Evolutionary conservation across 2,113 vertebrate genomes (phyloP), one percentile per base, ranked within the genome.

Genomic region (Sinocyclocheilus rhinocerous): DNA sequence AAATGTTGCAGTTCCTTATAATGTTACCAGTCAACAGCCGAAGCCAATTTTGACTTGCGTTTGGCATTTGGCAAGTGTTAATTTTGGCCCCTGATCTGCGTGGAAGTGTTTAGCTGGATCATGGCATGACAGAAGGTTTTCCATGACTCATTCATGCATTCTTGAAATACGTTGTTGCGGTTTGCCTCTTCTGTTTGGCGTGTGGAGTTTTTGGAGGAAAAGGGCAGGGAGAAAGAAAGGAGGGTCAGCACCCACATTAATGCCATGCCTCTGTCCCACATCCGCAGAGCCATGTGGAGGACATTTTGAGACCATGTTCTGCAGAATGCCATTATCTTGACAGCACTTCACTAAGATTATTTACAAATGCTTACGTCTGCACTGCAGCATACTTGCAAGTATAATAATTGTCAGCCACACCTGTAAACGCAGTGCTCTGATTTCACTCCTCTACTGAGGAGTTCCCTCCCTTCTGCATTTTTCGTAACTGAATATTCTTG

Each of bases 241-340:
- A 87, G 77, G 84, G 70, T 75, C 67, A 48, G 50, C 20, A 24
- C 57, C 10, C 4, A 81, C 63, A 50, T 70, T 48, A 24, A 81
- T 69, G 29, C 52, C 26, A 70, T 57, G 48, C 15, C 73, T 78
- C 45, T 84, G 52, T 80, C 59, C 50, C 67, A 85, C 61, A 82
- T 85, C 86, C 33, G 42, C 29, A 55, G 72, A 59, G 52, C 61
- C 86, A 83, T 89, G 84, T 84, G 80, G 80, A 85, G 39, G 86
- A 84, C 67, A 86, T 72, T 84, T 80, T 33, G 48, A 76, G 33
- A 57, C 59, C 4, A 18, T 84, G 82, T 63, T 76, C 50, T 76
- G 45, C n/a, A 16, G 20, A 70, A 45, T 82, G 45, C 72, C 82
- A 81, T 29, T 52, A 75, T 48, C 61, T 48, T 16, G 12, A 29